Evolutionary conservation across 2,888 invertebrate genomes (phyloP), one percentile per base, ranked within the genome.

Genomic region (Sepioteuthis lessoniana): DNA sequence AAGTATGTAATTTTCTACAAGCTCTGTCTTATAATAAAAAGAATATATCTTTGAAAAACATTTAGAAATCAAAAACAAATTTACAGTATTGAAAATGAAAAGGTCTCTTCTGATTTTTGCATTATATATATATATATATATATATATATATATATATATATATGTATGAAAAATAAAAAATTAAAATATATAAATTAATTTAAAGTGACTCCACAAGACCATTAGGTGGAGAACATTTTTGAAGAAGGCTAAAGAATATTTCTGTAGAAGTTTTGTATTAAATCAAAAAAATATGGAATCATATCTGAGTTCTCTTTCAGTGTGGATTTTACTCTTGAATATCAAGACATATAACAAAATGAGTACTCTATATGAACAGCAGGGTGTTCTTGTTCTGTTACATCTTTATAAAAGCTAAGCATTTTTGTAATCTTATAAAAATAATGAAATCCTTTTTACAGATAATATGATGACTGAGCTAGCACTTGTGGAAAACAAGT

Each of bases 401-500:
- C 1, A 76, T 76, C 76, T n/a, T n/a, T 76, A n/a, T 76, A n/a
- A 76, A n/a, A 76, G 76, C 76, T n/a, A n/a, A 16, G n/a, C 76
- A 76, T 76, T 76, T 76, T 76, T 76, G 21, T 76, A n/a, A 76
- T 76, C n/a, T 21, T 76, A 7, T 76, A n/a, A 76, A 76, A 76
- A 76, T 76, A 76, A 76, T 8, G n/a, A 76, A 76, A 76, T 76
- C n/a, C 76, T 76, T 76, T 76, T 76, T 76, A n/a, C 76, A 76
- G 76, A 76, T 31, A 76, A 76, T 76, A 76, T 76, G 76, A 76
- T n/a, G 21, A 76, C 76, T 76, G n/a, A 76, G n/a, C 76, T 76
- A 76, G 76, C 76, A 76, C 76, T 76, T 76, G n/a, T 76, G 76
- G 76, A 76, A 76, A 76, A 76, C 31, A 76, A 76, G 76, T 76